phyloP scores from a whole-genome alignment of 2,797 vertebrate genomes.

The Pelodytes ibericus region DNA sequence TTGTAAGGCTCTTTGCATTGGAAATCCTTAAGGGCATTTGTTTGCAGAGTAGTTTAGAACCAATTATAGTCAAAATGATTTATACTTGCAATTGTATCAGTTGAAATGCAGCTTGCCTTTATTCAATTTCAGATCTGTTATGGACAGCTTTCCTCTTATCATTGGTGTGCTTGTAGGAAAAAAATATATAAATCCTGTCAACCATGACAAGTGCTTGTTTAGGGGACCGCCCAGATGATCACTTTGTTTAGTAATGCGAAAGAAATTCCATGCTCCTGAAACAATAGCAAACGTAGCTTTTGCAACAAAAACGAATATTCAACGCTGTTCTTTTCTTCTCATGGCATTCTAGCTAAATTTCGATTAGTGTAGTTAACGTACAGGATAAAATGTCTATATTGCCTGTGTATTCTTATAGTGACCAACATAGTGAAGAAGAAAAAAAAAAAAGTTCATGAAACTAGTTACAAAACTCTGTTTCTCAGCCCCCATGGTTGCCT shows the following conservation, averaged over 20 bases:
- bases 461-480: no score
- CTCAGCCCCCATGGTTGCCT: no score
- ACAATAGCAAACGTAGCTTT: no score
- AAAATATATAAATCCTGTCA: slow-evolving; percentile 7
- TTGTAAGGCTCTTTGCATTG: slow-evolving; percentile 40
- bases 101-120: slow-evolving; percentile 26
- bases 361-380: no score
- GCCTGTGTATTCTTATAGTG: no score
- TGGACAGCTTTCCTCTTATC: slow-evolving; percentile 16
- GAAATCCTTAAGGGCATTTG: slow-evolving; percentile 34
- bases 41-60: slow-evolving; percentile 29
- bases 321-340: no score
- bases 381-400: no score
- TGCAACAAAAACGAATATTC: no score
- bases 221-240: neutral
- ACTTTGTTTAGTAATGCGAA: neutral
- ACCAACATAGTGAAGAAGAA: no score
- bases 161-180: neutral
- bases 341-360: no score
- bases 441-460: no score
- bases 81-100: slow-evolving; percentile 27
- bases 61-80: slow-evolving; percentile 46
- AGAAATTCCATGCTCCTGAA: no score
- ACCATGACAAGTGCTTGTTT: neutral
- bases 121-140: slow-evolving; percentile 2